Conservation (phyloP, 2,888 invertebrate species). For the Hipparchia sbordonii region DNA sequence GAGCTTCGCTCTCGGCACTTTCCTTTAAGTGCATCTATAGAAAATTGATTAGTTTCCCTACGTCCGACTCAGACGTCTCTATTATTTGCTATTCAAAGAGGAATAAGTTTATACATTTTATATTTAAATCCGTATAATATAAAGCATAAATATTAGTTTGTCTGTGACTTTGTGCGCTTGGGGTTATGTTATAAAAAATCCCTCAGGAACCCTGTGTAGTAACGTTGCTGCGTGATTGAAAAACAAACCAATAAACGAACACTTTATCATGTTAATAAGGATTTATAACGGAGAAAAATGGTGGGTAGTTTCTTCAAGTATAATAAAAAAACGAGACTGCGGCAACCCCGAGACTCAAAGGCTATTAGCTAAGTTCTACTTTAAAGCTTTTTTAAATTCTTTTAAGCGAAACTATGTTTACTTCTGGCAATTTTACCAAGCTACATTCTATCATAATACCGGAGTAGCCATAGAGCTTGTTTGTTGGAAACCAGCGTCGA, state of each 20-base stretch:
- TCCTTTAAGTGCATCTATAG: slow-evolving; percentile 45
- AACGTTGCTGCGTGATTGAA: background rate
- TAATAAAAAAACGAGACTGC: background rate
- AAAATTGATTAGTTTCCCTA: slow-evolving; percentile 64
- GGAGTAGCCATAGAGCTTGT: slow-evolving; percentile 29
- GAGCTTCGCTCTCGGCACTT: slow-evolving; percentile 32
- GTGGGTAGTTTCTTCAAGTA: background rate
- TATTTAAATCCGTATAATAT: too few relatives aligned
- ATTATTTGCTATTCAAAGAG: background rate
- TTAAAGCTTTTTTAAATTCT: slow-evolving; percentile 28
- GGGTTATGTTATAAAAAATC: too few relatives aligned
- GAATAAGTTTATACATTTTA: too few relatives aligned
- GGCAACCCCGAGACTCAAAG: slow-evolving; percentile 5
- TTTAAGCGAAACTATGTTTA: slow-evolving; percentile 27
- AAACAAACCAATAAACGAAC: too few relatives aligned
- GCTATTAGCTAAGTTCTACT: slow-evolving; percentile 24
- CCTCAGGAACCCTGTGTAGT: too few relatives aligned
- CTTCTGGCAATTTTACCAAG: slow-evolving; percentile 28
- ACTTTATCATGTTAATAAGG: too few relatives aligned
- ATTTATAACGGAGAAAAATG: background rate
- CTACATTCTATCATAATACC: slow-evolving; percentile 17
- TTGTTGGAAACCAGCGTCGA: slow-evolving; percentile 26
- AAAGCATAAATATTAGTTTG: too few relatives aligned
- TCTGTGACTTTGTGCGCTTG: too few relatives aligned
- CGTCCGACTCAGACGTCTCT: slow-evolving; percentile 1